A percentile compares a stretch with the other conserved stretches of the same genome.
These are phyloP conservation scores for Caenorhabditis latens DNA, from an alignment of 1,140 invertebrate species.

Conservation along the genomic window DNA sequence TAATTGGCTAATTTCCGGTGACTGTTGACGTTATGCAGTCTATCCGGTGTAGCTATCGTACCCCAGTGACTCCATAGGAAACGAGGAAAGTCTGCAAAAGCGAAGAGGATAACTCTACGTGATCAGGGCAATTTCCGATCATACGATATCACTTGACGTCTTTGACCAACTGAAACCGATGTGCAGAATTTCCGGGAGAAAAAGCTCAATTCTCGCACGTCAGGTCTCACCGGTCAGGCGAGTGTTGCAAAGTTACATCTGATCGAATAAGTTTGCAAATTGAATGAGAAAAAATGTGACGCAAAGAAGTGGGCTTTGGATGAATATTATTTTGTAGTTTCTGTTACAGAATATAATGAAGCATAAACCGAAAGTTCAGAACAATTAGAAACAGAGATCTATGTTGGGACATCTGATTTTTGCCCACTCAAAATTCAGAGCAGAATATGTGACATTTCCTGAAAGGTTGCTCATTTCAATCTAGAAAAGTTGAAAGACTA, in stretches of 20 bases:
- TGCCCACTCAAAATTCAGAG: no score
- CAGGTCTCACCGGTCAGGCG: neutral
- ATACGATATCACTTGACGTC: neutral
- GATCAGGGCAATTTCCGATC: constrained; percentile 17
- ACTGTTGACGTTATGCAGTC: neutral
- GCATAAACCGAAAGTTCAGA: no score
- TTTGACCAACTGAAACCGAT: neutral
- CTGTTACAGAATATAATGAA: neutral
- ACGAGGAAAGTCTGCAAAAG: neutral
- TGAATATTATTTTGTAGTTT: neutral
- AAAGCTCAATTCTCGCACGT: neutral
- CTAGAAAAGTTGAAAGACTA: no score
- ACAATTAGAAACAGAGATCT: no score
- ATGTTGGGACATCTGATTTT: no score
- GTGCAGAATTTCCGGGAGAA: constrained; percentile 9
- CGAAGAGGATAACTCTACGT: neutral
- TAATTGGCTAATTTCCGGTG: constrained; percentile 10
- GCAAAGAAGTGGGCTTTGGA: neutral
- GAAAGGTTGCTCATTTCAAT: no score
- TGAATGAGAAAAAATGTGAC: neutral
- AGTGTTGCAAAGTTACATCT: neutral
- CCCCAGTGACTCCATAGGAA: neutral
- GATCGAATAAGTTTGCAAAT: neutral
- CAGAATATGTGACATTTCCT: no score
- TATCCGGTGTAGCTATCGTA: neutral